Evolutionary conservation across 2,888 invertebrate species (phyloP), one percentile per base, ranked within the genome.

Genomic region (Noctua pronuba): DNA sequence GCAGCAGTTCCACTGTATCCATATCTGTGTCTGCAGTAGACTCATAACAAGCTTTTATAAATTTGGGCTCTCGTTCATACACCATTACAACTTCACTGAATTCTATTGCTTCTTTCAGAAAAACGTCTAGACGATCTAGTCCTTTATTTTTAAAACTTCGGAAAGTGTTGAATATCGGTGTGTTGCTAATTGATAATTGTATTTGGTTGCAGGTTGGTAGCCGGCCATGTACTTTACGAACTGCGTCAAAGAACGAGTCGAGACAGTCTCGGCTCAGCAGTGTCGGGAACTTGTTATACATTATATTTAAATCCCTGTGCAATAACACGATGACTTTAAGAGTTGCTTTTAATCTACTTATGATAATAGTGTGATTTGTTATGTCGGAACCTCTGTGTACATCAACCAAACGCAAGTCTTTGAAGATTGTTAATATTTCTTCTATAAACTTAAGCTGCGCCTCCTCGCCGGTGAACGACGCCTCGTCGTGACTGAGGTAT

Each of bases 101-200:
- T 10, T 55, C 60, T 49, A 38, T 52, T 35, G 80, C 83, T 13
- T 46, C 35, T 13, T 31, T 69, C 60, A 85, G 46, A 52, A 86
- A 86, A 1, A 1, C 35, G 11, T 81, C 68, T 18, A 87, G 28
- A 58, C 76, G 71, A 55, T 79, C 79, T 8, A 72, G 16, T 24
- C 11, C 13, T 55, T 49, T 73, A 60, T 60, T 85, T 44, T 66
- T 76, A 7, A n/a, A 38, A 24, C 31, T 66, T 58, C 64, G 69
- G 73, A 86, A 86, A 38, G 75, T 69, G 35, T 73, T 85, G 28
- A 83, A 86, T 71, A 87, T 81, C 18, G 86, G 86, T 16, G 77
- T 75, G n/a, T 67, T 78, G 11, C 60, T 71, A 7, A 67, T 73
- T 41, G 72, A 65, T 24, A 21, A 31, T 24, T 64, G 35, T 31